Evolutionary conservation across 2,888 invertebrate genomes (phyloP).

Genomic region (Branchipolynoe longqiensis): DNA sequence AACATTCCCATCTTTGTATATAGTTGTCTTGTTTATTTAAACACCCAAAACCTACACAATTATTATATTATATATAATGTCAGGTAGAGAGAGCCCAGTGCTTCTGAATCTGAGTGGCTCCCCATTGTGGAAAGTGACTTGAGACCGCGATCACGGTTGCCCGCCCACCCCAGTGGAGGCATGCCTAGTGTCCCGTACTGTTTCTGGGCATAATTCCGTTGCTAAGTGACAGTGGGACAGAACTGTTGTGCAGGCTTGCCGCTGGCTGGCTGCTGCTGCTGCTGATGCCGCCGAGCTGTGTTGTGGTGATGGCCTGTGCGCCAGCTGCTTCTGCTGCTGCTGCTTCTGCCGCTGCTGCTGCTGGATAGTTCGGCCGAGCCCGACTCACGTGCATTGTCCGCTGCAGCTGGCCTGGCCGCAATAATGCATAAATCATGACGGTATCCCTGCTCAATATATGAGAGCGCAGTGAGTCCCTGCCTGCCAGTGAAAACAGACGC

Average conservation of each 20-base stretch:
- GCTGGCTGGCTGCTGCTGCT: slow-evolving; percentile 42
- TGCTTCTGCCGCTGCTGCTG: slow-evolving; percentile 46
- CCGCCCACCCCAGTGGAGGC: no score
- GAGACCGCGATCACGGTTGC: no score
- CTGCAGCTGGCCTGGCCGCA: slow-evolving; percentile 31
- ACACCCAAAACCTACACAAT: no score
- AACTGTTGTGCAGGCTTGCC: not conserved
- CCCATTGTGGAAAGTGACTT: no score
- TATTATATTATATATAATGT: no score
- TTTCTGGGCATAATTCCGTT: slow-evolving; percentile 33
- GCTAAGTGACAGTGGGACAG: slow-evolving; percentile 5
- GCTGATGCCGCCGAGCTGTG: slow-evolving; percentile 47
- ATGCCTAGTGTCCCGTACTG: not conserved
- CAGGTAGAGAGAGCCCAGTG: no score
- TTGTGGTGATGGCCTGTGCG: no score
- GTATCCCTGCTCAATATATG: slow-evolving; percentile 56
- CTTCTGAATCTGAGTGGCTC: no score
- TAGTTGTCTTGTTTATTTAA: no score
- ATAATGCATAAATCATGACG: slow-evolving; percentile 60
- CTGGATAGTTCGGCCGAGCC: slow-evolving; percentile 25
- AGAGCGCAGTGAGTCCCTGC: slow-evolving; percentile 29
- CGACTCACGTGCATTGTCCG: slow-evolving; percentile 44
- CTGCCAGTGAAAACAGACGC: slow-evolving; percentile 53
- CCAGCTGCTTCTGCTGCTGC: slow-evolving; percentile 32
- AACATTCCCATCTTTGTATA: no score